phyloP scores from a whole-genome alignment of 2,888 invertebrate genomes.

The Carcina quercana region DNA sequence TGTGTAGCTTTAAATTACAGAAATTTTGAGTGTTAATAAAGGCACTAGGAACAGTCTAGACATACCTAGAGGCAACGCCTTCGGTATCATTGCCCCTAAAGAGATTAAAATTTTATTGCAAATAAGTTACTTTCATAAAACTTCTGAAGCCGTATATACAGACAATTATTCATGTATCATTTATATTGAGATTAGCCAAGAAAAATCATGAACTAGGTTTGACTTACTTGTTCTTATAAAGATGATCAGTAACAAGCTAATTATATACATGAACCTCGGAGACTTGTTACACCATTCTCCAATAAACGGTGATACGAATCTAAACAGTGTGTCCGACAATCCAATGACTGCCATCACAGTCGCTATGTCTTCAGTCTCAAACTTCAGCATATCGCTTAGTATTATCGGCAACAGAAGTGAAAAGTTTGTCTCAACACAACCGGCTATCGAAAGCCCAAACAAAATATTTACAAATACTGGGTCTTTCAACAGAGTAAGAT shows the following conservation, averaged over 20 bases:
- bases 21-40: too few relatives aligned
- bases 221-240: slow-evolving; percentile 78
- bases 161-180: too few relatives aligned
- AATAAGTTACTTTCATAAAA: too few relatives aligned
- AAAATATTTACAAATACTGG: slow-evolving; percentile 80
- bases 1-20: too few relatives aligned
- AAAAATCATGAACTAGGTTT: too few relatives aligned
- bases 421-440: slow-evolving; percentile 82
- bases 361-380: slow-evolving; percentile 75
- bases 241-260: slow-evolving; percentile 75
- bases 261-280: slow-evolving; percentile 77
- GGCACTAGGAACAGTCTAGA: too few relatives aligned
- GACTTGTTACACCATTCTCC: slow-evolving; percentile 77
- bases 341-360: slow-evolving; percentile 77
- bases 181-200: too few relatives aligned
- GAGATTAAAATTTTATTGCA: too few relatives aligned
- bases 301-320: slow-evolving; percentile 78
- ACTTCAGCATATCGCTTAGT: slow-evolving; percentile 75
- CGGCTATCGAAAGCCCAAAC: slow-evolving; percentile 78
- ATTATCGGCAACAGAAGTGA: slow-evolving; percentile 79
- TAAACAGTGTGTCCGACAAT: slow-evolving; percentile 72
- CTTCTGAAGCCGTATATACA: too few relatives aligned
- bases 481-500: slow-evolving; percentile 78
- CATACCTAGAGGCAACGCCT: too few relatives aligned
- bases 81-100: too few relatives aligned